Evolutionary conservation across 2,113 vertebrate genomes (phyloP), one percentile per base, ranked within the genome.

Genomic region (Condylura cristata): DNA sequence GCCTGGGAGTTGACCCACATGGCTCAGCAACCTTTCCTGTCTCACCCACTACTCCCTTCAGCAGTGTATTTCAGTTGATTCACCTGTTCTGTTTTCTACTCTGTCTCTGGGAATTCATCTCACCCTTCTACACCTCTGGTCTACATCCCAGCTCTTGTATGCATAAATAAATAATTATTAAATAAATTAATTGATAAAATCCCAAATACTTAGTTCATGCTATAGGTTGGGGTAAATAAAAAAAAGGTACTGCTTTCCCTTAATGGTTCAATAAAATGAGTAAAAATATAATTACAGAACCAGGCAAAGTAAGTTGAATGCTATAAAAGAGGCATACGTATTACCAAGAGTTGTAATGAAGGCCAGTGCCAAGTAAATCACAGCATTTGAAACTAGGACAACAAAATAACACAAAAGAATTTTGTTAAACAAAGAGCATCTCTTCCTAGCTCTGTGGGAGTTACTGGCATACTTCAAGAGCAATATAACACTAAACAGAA

Each of bases 351-450:
- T 37, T 87, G 90, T 82, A 86, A 93, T n/a, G 12, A 63, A 95
- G 63, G 41, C 39, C 91, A 95, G 4, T 82, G 76, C 66, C 56
- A 75, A 91, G 65, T 26, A 94, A 91, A 61, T 58, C 26, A 74
- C n/a, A 88, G 90, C 8, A n/a, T 30, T 51, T 70, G 20, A 90
- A 91, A 92, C 7, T 1, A 56, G 56, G 74, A 78, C 28, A 24
- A 56, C 53, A 94, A 75, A 89, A 75, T 70, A 93, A 88, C 32
- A 61, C 2, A 70, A n/a, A 85, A 72, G 63, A 84, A 70, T 92
- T 60, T 65, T 96, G 39, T 90, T 94, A 80, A 88, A 66, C 81
- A n/a, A 82, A 88, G 46, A 91, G 48, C 68, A 37, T 81, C 76
- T 81, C 56, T 71, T 60, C 12, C 18, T 60, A 37, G 17, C 76